Evolutionary conservation across 2,113 vertebrate genomes (phyloP), one percentile per base, ranked within the genome.

Genomic region (Syngnathus typhle): DNA sequence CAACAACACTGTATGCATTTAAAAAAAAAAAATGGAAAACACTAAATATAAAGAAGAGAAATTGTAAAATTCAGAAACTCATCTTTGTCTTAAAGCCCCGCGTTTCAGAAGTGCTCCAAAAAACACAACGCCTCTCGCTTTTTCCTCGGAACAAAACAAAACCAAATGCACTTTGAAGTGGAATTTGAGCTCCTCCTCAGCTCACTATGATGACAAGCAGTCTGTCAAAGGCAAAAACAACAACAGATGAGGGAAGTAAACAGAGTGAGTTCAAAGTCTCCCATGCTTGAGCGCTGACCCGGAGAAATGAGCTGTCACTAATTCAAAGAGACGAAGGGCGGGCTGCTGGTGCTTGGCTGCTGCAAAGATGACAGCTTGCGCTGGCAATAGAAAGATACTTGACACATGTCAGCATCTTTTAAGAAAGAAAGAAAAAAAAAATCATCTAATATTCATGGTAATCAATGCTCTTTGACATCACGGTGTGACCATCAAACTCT

Each of bases 221-320:
- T 68, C 70, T 70, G 77, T 65, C 52, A 65, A 76, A 81, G 68
- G 78, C 85, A 75, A 83, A 68, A 72, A 75, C 83, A 75, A 76
- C 82, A 76, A 72, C 73, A 75, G 79, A 79, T 73, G 70, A 72
- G 74, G 71, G 71, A 43, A 84, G 81, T 74, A 81, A 82, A 84
- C 85, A 82, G 52, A 65, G 67, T 36, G 67, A 82, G 87, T 89
- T 88, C 77, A 89, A 84, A 88, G 88, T 83, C 84, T 82, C 76
- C 77, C 82, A 73, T 19, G 71, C 60, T 38, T 64, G 65, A 86
- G 77, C 79, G 75, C 76, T 79, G 85, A 89, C 85, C 81, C 79
- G 67, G 62, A 85, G 83, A 87, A 84, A 88, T 73, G 82, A 86
- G 88, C 88, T 86, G 86, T 87, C 88, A 87, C 76, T 79, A 80